These are phyloP conservation scores for Ochropleura plecta DNA, from an alignment of 2,888 invertebrate species.

Conservation along the genomic window DNA sequence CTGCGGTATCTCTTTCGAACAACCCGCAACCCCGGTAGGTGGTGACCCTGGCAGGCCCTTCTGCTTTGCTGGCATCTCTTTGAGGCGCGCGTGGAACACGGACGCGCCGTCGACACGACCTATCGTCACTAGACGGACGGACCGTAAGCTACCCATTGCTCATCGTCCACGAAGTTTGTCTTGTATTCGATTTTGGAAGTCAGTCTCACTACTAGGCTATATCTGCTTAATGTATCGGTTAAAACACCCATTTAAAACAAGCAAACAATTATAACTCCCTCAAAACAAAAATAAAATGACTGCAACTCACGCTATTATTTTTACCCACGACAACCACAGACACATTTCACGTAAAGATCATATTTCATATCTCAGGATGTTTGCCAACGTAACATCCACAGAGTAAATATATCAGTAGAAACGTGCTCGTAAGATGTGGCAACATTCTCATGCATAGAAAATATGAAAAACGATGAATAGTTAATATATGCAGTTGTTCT, in stretches of 20 bases:
- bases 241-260: background rate
- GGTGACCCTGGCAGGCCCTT: too few species aligned
- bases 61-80: too few species aligned
- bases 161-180: too few species aligned
- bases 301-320: slow-evolving; percentile 34
- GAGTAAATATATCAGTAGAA: slow-evolving; percentile 62
- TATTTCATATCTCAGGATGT: slow-evolving; percentile 57
- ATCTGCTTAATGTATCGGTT: too few species aligned
- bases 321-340: slow-evolving; percentile 38
- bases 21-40: too few species aligned
- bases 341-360: slow-evolving; percentile 58
- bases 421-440: slow-evolving; percentile 48
- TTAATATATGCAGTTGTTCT: slow-evolving; percentile 60
- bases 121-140: too few species aligned
- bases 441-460: slow-evolving; percentile 65
- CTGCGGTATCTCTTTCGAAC: too few species aligned
- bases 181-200: too few species aligned
- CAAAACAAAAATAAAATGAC: slow-evolving; percentile 28
- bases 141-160: too few species aligned
- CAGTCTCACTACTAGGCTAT: too few species aligned
- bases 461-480: slow-evolving; percentile 66
- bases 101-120: too few species aligned
- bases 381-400: slow-evolving; percentile 42
- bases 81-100: too few species aligned
- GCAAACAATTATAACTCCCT: background rate